Conservation (phyloP, 2,113 vertebrate species). For the Chloebia gouldiae region DNA sequence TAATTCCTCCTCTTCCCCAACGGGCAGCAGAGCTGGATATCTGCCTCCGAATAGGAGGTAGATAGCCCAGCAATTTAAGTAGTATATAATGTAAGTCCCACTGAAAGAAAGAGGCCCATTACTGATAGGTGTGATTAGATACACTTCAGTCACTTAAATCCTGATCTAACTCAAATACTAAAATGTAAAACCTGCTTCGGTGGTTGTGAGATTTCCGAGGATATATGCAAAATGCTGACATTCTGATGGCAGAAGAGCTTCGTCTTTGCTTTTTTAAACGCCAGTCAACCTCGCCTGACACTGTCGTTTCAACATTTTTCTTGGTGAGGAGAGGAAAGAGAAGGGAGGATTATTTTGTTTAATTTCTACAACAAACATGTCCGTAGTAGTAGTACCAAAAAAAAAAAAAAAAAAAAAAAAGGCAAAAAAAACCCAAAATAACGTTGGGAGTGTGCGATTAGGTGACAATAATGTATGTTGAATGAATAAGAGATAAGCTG, state of each 20-base stretch:
- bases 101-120: conserved; percentile 28
- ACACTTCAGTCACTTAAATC: conserved; percentile 28
- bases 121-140: conserved; percentile 57
- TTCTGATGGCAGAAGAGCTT: neutral
- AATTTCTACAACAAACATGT: conserved; percentile 56
- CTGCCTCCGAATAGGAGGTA: neutral
- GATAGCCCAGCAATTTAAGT: neutral
- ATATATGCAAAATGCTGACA: neutral
- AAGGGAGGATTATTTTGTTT: conserved; percentile 36
- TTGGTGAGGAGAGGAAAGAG: neutral
- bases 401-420: neutral
- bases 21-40: neutral
- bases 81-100: neutral
- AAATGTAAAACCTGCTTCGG: neutral
- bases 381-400: neutral
- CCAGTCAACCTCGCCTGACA: neutral
- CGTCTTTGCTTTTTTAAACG: neutral
- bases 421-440: neutral
- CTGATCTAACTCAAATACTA: conserved; percentile 35
- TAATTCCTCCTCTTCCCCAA: neutral
- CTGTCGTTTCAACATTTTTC: neutral
- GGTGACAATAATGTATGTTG: conserved; percentile 78
- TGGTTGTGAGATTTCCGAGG: neutral
- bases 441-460: conserved; percentile 70
- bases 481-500: conserved; percentile 79